Evolutionary conservation across 2,113 vertebrate species (phyloP).

Genomic region (Dipodomys stephensi): DNA sequence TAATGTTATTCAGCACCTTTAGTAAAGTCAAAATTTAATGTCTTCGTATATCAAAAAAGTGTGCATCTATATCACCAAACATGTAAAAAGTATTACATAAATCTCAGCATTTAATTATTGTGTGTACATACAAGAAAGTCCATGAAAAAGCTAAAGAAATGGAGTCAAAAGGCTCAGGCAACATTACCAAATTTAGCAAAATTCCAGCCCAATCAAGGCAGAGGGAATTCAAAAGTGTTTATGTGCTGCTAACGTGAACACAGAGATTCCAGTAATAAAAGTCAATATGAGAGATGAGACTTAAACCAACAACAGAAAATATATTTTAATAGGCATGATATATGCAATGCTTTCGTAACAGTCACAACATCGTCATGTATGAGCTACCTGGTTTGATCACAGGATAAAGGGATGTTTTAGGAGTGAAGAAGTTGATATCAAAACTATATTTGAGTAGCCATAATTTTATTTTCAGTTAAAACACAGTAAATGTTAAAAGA

Average conservation of each 20-base stretch:
- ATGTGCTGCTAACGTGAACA: conserved; percentile 87
- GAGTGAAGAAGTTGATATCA: conserved; percentile 67
- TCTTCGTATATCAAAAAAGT: conserved; percentile 88
- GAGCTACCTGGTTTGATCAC: conserved; percentile 82
- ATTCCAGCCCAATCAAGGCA: conserved; percentile 85
- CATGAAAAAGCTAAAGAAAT: conserved; percentile 83
- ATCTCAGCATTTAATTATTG: conserved; percentile 84
- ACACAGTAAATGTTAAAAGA: conserved; percentile 85
- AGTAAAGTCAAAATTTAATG: conserved; percentile 86
- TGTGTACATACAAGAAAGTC: conserved; percentile 84
- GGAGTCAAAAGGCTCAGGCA: conserved; percentile 80
- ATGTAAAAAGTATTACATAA: conserved; percentile 88
- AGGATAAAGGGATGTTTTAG: conserved; percentile 79
- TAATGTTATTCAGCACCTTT: conserved; percentile 90
- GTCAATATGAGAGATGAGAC: conserved; percentile 88
- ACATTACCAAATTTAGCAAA: conserved; percentile 82
- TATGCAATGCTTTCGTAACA: conserved; percentile 80
- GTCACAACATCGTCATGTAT: conserved; percentile 78
- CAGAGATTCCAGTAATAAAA: conserved; percentile 90
- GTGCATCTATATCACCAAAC: conserved; percentile 84
- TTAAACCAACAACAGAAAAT: conserved; percentile 89
- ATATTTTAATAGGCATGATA: conserved; percentile 89
- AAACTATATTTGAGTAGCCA: conserved; percentile 93
- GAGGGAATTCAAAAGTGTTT: conserved; percentile 85
- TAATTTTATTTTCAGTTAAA: conserved; percentile 90